phyloP scores from a whole-genome alignment of 1,140 invertebrate genomes.

The Drosophila ogumai region DNA sequence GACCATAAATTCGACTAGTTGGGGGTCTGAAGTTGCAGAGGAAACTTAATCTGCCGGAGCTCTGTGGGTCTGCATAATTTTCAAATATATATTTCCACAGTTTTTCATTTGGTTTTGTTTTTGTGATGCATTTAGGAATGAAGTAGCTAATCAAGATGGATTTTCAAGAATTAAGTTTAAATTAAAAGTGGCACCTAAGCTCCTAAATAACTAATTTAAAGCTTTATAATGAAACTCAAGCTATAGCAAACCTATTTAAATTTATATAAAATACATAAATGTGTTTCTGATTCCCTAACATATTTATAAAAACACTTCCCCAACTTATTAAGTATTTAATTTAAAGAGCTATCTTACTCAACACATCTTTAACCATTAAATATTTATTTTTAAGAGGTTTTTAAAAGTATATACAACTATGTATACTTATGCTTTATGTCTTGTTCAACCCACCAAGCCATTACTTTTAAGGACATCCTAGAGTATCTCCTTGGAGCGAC shows the following conservation, averaged over 20 bases:
- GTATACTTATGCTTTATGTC: neutral
- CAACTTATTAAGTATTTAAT: neutral
- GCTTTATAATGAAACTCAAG: no score
- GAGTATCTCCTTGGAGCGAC: neutral
- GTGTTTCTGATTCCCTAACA: no score
- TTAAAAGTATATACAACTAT: neutral
- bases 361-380: neutral
- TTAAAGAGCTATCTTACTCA: neutral
- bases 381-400: neutral
- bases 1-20: conserved; percentile 36
- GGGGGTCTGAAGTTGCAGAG: neutral
- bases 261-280: no score
- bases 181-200: neutral
- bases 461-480: conserved; percentile 1
- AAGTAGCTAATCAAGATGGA: conserved; percentile 12
- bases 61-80: conserved; percentile 13
- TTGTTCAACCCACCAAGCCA: neutral
- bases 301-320: neutral
- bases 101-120: conserved; percentile 13
- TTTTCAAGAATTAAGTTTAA: neutral
- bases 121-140: neutral
- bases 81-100: conserved; percentile 18
- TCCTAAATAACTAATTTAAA: no score
- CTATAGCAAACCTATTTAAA: no score
- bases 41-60: conserved; percentile 8